Evolutionary conservation across 2,888 invertebrate species (phyloP), one percentile per base, ranked within the genome.

Genomic region (Drosophila incognita): DNA sequence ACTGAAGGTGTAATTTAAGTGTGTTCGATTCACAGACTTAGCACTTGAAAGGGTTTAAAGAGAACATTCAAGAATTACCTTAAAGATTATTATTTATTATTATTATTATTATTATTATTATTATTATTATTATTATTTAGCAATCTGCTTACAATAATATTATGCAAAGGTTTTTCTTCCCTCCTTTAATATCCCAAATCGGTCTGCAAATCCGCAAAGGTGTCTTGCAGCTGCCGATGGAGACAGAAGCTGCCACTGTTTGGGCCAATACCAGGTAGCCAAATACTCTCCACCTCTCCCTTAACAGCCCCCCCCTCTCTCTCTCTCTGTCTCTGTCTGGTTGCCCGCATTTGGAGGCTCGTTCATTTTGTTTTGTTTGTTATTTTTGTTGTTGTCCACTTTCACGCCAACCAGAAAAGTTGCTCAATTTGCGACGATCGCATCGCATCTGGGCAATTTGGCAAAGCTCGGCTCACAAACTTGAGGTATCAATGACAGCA

Each of bases 401-500:
- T 87, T 83, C 87, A 65, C 84, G 79, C 62, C 59, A 69, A 38
- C 68, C 76, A 56, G 38, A 62, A 68, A 70, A 70, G 74, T 69
- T 70, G 77, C 63, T 73, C 76, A 79, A 79, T 79, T 79, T 72
- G 67, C 64, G 68, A 15, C 63, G 79, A 66, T 79, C 80, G 69
- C 62, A 61, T 73, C 73, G 38, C 64, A 62, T 60, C 66, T 69
- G 76, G 76, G 69, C 79, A 76, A 74, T 79, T 79, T 80, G 80
- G 77, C 77, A 64, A 33, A 66, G 63, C 66, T 57, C 49, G 52
- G 67, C 61, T 40, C 64, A 69, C 76, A 29, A 57, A 74, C 74
- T 76, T 79, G 73, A 73, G 74, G 69, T 73, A 79, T 82, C 73
- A 80, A 75, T 75, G 76, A 73, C 79, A 59, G 62, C 53, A n/a